phyloP scores from a whole-genome alignment of 2,888 invertebrate genomes.

The Conchocele bisecta region DNA sequence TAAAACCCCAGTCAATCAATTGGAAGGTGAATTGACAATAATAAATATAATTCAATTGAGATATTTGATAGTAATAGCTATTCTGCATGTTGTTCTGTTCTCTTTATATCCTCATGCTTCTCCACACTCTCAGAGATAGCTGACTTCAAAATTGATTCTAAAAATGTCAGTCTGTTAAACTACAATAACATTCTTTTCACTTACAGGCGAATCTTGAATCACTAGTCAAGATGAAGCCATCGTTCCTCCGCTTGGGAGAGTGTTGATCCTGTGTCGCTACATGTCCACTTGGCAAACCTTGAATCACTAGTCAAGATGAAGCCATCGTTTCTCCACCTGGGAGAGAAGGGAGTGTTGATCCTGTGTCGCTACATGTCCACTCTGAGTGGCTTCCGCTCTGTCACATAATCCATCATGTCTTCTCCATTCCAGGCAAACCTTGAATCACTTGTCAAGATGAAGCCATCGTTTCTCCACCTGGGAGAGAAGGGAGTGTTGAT shows the following conservation, averaged over 20 bases:
- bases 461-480: constrained; percentile 86
- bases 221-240: constrained; percentile 89
- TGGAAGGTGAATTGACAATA: too few species aligned
- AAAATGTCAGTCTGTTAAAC: too few species aligned
- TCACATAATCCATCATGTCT: constrained; percentile 85
- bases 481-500: constrained; percentile 92
- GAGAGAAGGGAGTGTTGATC: constrained; percentile 91
- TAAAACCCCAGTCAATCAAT: too few species aligned
- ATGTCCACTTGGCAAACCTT: constrained; percentile 90
- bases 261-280: constrained; percentile 89
- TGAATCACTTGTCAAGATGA: constrained; percentile 89
- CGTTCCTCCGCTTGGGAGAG: constrained; percentile 88
- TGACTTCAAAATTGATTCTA: too few species aligned
- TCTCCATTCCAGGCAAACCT: constrained; percentile 86
- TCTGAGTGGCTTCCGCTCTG: constrained; percentile 87
- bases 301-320: constrained; percentile 90
- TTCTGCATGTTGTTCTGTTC: too few species aligned
- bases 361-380: constrained; percentile 90
- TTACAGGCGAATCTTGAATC: constrained; percentile 88
- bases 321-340: constrained; percentile 87
- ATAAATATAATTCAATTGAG: too few species aligned
- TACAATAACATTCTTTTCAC: constrained; percentile 72
- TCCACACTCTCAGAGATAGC: too few species aligned
- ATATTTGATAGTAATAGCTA: too few species aligned
- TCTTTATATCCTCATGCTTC: too few species aligned